These are phyloP conservation scores for Thamnophis sirtalis DNA, from an alignment of 2,113 vertebrate genomes.

Conservation along the genomic window DNA sequence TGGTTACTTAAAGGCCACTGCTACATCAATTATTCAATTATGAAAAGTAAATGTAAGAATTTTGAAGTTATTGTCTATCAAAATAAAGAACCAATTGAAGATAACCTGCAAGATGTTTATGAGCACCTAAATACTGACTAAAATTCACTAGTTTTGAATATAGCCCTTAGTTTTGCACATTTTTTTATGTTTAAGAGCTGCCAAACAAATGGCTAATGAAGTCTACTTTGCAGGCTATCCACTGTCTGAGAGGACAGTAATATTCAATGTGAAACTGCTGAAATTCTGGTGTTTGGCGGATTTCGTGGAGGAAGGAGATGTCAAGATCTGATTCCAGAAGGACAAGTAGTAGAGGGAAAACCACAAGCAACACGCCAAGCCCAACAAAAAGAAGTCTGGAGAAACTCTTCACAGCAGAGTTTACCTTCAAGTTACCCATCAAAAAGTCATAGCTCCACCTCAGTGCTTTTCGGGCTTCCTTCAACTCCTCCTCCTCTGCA, in stretches of 20 bases:
- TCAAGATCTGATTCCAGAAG: conserved; percentile 95
- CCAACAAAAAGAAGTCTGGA: conserved; percentile 85
- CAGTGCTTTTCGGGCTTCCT: conserved; percentile 74
- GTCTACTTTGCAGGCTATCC: conserved; percentile 88
- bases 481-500: conserved; percentile 81
- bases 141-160: conserved; percentile 69
- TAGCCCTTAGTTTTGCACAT: conserved; percentile 70
- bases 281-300: conserved; percentile 95
- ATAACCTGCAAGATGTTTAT: conserved; percentile 27
- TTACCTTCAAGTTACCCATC: conserved; percentile 80
- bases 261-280: conserved; percentile 97
- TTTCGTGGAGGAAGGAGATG: conserved; percentile 94
- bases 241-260: conserved; percentile 93
- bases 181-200: conserved; percentile 73
- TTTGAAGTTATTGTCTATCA: conserved; percentile 15
- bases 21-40: conserved; percentile 47
- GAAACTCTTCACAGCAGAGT: conserved; percentile 84
- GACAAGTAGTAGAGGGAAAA: conserved; percentile 85
- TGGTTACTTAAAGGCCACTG: conserved; percentile 44
- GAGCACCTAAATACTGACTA: conserved; percentile 50
- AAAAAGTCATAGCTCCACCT: conserved; percentile 79
- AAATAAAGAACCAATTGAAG: conserved; percentile 29
- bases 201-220: conserved; percentile 80
- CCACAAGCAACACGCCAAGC: conserved; percentile 78
- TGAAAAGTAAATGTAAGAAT: conserved; percentile 41